Evolutionary conservation across 2,888 invertebrate genomes (phyloP).

Genomic region (Aromia moschata): DNA sequence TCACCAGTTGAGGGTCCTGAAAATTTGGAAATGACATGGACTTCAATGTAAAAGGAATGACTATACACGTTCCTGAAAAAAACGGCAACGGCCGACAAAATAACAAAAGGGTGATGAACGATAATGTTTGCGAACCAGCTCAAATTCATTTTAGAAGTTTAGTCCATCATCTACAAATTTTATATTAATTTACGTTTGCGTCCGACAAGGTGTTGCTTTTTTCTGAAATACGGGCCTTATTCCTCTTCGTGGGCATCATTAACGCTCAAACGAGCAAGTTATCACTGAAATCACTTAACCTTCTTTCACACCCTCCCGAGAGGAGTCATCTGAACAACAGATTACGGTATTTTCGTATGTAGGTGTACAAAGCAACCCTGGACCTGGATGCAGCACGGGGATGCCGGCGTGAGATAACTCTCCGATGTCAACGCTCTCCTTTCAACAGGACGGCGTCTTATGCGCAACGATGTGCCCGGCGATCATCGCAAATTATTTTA

Average conservation of each 20-base stretch:
- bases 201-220: conserved; percentile 1
- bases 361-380: conserved; percentile 9
- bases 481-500: no score
- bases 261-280: conserved; percentile 1
- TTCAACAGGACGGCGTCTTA: not conserved
- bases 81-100: conserved; percentile 70
- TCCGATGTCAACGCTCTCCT: conserved; percentile 3
- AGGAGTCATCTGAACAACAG: conserved; percentile 15
- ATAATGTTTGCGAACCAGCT: conserved; percentile 73
- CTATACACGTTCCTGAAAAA: conserved; percentile 73
- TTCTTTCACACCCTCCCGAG: conserved; percentile 2
- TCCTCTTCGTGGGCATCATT: conserved; percentile 5
- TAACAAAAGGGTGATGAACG: conserved; percentile 74
- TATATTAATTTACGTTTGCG: conserved; percentile 6
- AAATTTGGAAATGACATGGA: conserved; percentile 79
- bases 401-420: conserved; percentile 34
- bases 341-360: conserved; percentile 20
- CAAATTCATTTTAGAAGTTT: conserved; percentile 36
- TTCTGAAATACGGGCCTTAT: conserved; percentile 5
- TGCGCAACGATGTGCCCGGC: not conserved
- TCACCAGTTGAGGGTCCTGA: conserved; percentile 84
- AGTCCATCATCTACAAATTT: conserved; percentile 12
- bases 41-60: conserved; percentile 71
- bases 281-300: conserved; percentile 11
- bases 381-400: conserved; percentile 27